Evolutionary conservation across 2,888 invertebrate species (phyloP), one percentile per base, ranked within the genome.

Genomic region (Ophonus ardosiacus): DNA sequence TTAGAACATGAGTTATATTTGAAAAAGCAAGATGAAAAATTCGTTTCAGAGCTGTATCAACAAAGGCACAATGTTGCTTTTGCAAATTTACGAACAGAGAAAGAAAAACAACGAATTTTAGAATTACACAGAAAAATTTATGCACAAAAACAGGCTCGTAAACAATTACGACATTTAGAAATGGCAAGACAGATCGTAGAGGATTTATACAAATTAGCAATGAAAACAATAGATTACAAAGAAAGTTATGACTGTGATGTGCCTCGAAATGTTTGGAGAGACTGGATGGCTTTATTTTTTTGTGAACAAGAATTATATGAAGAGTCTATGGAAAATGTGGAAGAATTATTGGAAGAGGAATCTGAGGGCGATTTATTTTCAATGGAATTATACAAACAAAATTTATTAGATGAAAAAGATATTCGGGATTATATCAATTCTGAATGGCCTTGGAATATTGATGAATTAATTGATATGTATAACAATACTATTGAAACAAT

Each of bases 241-340:
- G 89, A 89, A 82, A 86, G 91, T 8, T 90, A 90, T 85, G 88
- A 89, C 7, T 88, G 88, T 21, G 90, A 91, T 8, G 91, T 94
- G 51, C 92, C 93, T 0, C 88, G 90, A 68, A 90, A 92, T 86
- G 91, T 93, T 86, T 92, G 92, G 88, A 91, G 92, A 76, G 92
- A 94, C 87, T 94, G 94, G 93, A 93, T 93, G 88, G 90, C 90
- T 18, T 89, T 94, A 65, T 95, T 94, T 88, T 90, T 92, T 65
- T 93, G 92, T 87, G 91, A 91, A 56, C 92, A 93, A 87, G 92
- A 94, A 4, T 92, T 94, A 85, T 92, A 93, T 88, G 93, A 93
- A 87, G 93, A 93, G 86, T 89, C 92, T 80, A 86, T 92, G 2
- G 90, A 91, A 38, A 92, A 93, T 15, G 89, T 91, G 74, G 92